phyloP scores from a whole-genome alignment of 2,797 vertebrate species.

The Momotus momota region DNA sequence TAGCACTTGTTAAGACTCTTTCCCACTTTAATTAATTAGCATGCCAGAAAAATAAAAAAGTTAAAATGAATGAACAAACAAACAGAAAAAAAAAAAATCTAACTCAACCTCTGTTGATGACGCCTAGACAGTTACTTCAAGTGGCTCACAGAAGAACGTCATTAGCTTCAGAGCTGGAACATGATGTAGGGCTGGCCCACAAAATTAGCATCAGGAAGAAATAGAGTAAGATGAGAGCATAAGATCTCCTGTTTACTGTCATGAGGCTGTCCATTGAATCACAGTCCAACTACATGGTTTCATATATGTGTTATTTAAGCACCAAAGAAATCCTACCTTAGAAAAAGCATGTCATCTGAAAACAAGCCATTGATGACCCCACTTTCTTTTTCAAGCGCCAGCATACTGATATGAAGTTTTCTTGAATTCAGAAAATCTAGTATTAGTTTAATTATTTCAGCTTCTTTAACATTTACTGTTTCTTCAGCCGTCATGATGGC shows the following conservation, averaged over 20 bases:
- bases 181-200: not conserved
- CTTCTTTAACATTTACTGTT: conserved; percentile 95
- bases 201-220: not conserved
- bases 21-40: not conserved
- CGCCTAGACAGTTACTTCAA: not conserved
- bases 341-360: conserved; percentile 98
- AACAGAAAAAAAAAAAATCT: not conserved
- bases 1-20: not conserved
- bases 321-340: conserved; percentile 83
- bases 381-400: conserved; percentile 96
- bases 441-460: conserved; percentile 95
- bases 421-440: conserved; percentile 94
- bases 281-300: not conserved
- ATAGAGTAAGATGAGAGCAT: not conserved
- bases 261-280: not conserved
- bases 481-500: conserved; percentile 96
- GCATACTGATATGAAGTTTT: conserved; percentile 97
- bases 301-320: not conserved
- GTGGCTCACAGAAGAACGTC: not conserved
- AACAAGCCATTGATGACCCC: conserved; percentile 96
- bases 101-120: not conserved
- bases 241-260: not conserved
- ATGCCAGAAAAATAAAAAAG: not conserved
- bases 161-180: not conserved
- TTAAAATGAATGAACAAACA: not conserved